phyloP scores from a whole-genome alignment of 2,113 vertebrate species.

The Psittacula cyanocephala region DNA sequence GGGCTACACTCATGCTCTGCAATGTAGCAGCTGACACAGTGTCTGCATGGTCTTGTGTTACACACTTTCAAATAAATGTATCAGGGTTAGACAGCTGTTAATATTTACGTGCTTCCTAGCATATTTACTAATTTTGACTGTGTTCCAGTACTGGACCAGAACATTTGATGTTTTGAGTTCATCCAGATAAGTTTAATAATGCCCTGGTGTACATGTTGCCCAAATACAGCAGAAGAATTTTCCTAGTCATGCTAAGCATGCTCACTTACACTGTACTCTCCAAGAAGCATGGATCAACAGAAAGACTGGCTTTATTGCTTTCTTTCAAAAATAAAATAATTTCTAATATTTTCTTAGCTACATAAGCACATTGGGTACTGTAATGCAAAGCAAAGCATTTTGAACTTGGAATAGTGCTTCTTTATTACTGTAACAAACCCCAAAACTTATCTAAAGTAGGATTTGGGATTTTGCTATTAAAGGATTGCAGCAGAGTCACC shows the following conservation, averaged over 20 bases:
- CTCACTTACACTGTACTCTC: not conserved
- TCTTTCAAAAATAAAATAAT: not conserved
- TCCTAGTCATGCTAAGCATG: not conserved
- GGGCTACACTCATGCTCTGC: too few relatives aligned
- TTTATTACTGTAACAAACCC: not conserved
- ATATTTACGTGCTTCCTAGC: not conserved
- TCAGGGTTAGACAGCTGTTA: not conserved
- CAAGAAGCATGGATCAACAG: not conserved
- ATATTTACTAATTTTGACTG: not conserved
- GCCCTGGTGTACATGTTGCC: not conserved
- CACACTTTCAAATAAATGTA: not conserved
- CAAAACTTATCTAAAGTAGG: not conserved
- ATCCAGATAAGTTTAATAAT: not conserved
- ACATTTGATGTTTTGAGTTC: not conserved
- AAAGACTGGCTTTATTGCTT: not conserved
- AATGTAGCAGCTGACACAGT: too few relatives aligned
- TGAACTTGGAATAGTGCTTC: not conserved
- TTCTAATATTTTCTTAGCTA: not conserved
- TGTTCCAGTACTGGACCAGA: not conserved
- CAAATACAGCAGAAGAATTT: conserved; percentile 39
- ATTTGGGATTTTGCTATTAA: not conserved
- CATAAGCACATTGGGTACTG: not conserved
- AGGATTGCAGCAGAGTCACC: not conserved
- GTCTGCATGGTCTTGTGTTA: too few relatives aligned
- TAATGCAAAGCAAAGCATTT: not conserved